These are phyloP conservation scores for Microcebus griseorufus DNA, from an alignment of 2,113 vertebrate genomes.

Conservation along the genomic window DNA sequence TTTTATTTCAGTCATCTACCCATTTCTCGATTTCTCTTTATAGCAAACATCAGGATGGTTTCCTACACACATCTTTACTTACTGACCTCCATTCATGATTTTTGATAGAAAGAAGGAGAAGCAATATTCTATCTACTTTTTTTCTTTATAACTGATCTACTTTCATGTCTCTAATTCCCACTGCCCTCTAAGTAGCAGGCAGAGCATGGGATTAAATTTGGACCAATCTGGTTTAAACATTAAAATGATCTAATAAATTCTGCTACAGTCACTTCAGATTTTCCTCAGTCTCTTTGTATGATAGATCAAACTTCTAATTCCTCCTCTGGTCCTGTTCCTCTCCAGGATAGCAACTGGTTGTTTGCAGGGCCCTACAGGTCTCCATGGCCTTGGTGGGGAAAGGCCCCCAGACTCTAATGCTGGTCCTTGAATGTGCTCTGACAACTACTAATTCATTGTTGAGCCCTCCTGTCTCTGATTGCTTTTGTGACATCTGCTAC, in stretches of 20 bases:
- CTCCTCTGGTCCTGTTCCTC: background rate
- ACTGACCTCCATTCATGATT: background rate
- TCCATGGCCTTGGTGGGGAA: background rate
- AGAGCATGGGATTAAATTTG: background rate
- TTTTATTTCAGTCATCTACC: background rate
- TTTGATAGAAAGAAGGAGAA: background rate
- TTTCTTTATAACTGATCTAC: background rate
- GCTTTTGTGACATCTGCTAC: background rate
- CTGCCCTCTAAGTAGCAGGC: background rate
- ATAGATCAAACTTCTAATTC: background rate
- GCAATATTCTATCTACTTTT: background rate
- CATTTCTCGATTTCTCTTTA: background rate
- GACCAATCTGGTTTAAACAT: background rate
- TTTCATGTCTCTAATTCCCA: background rate
- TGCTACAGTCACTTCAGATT: background rate
- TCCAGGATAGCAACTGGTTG: background rate
- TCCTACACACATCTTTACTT: background rate
- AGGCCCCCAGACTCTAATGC: fast-evolving
- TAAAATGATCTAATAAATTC: background rate
- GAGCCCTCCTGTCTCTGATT: background rate
- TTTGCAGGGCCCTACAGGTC: background rate
- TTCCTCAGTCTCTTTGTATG: background rate
- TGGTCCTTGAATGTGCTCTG: background rate
- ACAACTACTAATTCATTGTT: background rate
- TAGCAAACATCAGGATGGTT: background rate